Evolutionary conservation across 1,140 invertebrate species (phyloP).

Genomic region (Drosophila oshimai): DNA sequence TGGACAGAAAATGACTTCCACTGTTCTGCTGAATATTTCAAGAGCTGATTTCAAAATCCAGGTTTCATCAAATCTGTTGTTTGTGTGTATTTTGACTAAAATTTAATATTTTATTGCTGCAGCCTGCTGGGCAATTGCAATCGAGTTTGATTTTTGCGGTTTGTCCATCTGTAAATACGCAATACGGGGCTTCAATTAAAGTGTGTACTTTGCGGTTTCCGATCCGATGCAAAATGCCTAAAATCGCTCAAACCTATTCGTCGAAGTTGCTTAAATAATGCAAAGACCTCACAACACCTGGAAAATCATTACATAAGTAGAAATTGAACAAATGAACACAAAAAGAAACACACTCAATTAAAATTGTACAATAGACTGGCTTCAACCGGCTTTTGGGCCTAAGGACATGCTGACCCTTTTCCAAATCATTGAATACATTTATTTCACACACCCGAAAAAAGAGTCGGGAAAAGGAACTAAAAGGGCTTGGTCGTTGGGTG

Average conservation of each 20-base stretch:
- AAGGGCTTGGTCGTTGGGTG: constrained; percentile 26
- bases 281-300: constrained; percentile 63
- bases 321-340: constrained; percentile 51
- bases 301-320: constrained; percentile 59
- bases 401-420: constrained; percentile 63
- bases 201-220: constrained; percentile 64
- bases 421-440: constrained; percentile 73
- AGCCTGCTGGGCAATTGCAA: constrained; percentile 47
- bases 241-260: constrained; percentile 52
- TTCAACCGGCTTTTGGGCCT: constrained; percentile 19
- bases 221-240: constrained; percentile 12
- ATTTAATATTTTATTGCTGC: constrained; percentile 72
- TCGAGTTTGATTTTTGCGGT: constrained; percentile 73
- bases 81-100: too few relatives aligned
- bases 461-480: constrained; percentile 22
- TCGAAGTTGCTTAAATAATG: constrained; percentile 65
- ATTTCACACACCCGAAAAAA: constrained; percentile 4
- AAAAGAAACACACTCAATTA: constrained; percentile 78
- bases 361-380: too few relatives aligned
- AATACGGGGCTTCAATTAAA: constrained; percentile 63
- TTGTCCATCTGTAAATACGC: constrained; percentile 59
- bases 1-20: too few relatives aligned
- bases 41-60: too few relatives aligned
- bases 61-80: too few relatives aligned
- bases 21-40: too few relatives aligned